Evolutionary conservation across 2,888 invertebrate genomes (phyloP).

Genomic region (Rhamnusium bicolor): DNA sequence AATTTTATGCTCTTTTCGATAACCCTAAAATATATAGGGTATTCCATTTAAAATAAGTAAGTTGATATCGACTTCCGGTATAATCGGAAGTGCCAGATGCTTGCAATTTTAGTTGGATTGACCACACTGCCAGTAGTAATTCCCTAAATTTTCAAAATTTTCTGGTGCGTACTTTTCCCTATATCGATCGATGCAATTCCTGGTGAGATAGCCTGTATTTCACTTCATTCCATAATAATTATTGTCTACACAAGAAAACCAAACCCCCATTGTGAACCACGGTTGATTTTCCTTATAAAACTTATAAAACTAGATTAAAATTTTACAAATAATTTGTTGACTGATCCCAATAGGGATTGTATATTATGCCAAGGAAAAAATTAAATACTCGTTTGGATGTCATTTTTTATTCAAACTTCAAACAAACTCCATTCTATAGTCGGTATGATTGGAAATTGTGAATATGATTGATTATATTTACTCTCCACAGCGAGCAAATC

Average conservation of each 20-base stretch:
- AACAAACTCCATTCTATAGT: conserved; percentile 12
- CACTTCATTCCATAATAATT: too few species aligned
- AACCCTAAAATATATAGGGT: too few species aligned
- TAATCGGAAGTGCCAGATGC: too few species aligned
- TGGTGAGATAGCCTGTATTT: too few species aligned
- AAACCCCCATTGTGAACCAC: not conserved
- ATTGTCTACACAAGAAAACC: not conserved
- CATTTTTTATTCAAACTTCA: conserved; percentile 18
- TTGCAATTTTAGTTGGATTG: too few species aligned
- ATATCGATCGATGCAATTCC: too few species aligned
- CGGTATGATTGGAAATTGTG: conserved; percentile 31
- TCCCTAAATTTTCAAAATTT: too few species aligned
- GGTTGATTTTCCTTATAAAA: not conserved
- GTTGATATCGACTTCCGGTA: too few species aligned
- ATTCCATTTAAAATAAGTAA: too few species aligned
- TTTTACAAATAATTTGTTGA: conserved; percentile 4
- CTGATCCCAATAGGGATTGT: conserved; percentile 16
- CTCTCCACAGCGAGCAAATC: conserved; percentile 13
- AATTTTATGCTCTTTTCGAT: too few species aligned
- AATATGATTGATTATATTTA: conserved; percentile 34
- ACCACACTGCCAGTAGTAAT: too few species aligned
- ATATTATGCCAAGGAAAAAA: conserved; percentile 13
- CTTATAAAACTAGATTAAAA: not conserved
- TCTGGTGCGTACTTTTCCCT: too few species aligned
- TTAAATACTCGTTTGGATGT: conserved; percentile 28